Evolutionary conservation across 64 coral and sea anemone species (phyloP), one percentile per base, ranked within the genome.

Genomic region (Montipora foliosa): DNA sequence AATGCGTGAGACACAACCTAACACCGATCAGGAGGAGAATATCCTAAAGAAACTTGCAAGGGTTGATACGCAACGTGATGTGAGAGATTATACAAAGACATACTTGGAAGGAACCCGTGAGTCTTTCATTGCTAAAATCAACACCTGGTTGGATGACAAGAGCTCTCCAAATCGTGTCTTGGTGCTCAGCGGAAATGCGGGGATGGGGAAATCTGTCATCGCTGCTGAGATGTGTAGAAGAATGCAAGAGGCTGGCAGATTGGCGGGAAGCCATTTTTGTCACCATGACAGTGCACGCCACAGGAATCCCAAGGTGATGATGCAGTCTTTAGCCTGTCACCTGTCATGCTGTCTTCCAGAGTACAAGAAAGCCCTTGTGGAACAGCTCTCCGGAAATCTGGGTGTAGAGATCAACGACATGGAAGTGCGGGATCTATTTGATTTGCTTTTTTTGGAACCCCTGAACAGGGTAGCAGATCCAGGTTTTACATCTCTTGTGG

Each of bases 241-340:
- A 91, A 91, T 83, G 78, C 46, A 82, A 59, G 47, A 69, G 4
- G 19, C 78, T 15, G 57, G 70, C 58, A 51, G 71, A 67, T 83
- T 95, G 44, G 77, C 74, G 29, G 94, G 75, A 47, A 67, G 64
- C 47, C 89, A 91, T 48, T 91, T 91, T 37, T 91, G 89, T 46
- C 78, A 91, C 6, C 89, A 91, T 53, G 45, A 72, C 49, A 91
- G 52, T 3, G 67, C 89, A 19, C 89, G 79, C 55, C 60, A 82
- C 64, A 81, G 72, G 19, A 91, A 91, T 57, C 67, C 78, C 22
- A 81, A 83, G 66, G 13, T 91, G 20, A 91, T 91, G 89, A 20
- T 82, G 8, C 89, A 91, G 78, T 91, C 89, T 8, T 72, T 91
- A 46, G 89, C 89, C 19, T 74, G 49, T 44, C 79, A 81, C 17